Conservation (phyloP, 1,140 invertebrate genomes). For the Drosophila sturtevanti region DNA sequence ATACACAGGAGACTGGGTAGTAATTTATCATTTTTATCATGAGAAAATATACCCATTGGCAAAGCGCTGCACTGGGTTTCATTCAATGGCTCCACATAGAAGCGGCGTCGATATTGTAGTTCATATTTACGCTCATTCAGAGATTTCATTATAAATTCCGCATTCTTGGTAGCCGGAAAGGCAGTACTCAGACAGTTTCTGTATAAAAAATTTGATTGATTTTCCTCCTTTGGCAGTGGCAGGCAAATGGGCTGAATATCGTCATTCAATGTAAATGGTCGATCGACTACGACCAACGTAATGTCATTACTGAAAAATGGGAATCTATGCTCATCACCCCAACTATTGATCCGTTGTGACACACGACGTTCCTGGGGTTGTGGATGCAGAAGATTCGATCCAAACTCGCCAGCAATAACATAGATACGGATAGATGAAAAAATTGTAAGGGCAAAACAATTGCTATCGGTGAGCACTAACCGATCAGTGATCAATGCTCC, state of each 20-base stretch:
- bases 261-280: background rate
- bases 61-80: background rate
- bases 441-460: background rate
- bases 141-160: background rate
- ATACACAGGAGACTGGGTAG: background rate
- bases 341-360: background rate
- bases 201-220: background rate
- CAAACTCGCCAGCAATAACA: constrained; percentile 3
- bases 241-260: constrained; percentile 3
- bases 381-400: background rate
- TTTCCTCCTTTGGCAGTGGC: background rate
- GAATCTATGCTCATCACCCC: background rate
- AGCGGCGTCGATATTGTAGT: background rate
- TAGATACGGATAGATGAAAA: background rate
- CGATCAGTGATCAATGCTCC: background rate
- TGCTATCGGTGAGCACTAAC: background rate
- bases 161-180: background rate
- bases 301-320: background rate
- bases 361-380: background rate
- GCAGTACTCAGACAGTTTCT: background rate
- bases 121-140: background rate
- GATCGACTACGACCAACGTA: background rate
- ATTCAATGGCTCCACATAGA: background rate
- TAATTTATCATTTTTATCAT: background rate
- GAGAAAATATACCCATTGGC: background rate